Evolutionary conservation across 2,888 invertebrate species (phyloP).

Genomic region (Chorisops tibialis): DNA sequence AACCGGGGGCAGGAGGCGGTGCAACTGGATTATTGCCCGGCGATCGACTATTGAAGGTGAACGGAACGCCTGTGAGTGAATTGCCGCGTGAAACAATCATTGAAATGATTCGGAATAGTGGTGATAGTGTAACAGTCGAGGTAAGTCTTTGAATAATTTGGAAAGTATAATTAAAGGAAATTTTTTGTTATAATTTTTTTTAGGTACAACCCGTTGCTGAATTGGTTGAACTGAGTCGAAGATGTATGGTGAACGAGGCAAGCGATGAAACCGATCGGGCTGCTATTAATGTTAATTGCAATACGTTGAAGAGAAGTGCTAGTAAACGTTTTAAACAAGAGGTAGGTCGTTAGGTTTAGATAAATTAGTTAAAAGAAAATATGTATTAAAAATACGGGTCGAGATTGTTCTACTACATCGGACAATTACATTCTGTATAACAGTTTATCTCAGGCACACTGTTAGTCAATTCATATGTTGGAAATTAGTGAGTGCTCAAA

Average conservation of each 20-base stretch:
- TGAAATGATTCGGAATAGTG: conserved; percentile 85
- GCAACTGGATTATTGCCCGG: conserved; percentile 90
- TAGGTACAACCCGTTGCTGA: conserved; percentile 94
- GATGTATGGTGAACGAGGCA: conserved; percentile 54
- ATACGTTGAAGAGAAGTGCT: conserved; percentile 79
- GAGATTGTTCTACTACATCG: too few relatives aligned
- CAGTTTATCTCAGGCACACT: too few relatives aligned
- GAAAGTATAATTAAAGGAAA: background rate
- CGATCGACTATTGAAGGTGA: conserved; percentile 88
- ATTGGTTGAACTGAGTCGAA: conserved; percentile 81
- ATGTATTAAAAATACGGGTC: too few relatives aligned
- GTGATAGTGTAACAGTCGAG: conserved; percentile 79
- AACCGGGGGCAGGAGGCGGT: conserved; percentile 75
- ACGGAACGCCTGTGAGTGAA: conserved; percentile 79
- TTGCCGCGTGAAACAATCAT: conserved; percentile 87
- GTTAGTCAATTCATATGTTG: too few relatives aligned
- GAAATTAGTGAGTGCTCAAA: too few relatives aligned
- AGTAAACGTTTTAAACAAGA: conserved; percentile 69
- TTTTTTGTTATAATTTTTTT: background rate
- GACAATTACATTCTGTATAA: too few relatives aligned
- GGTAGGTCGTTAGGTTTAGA: too few relatives aligned
- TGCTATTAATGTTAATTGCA: conserved; percentile 54
- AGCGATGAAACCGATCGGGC: conserved; percentile 34
- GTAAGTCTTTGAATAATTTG: conserved; percentile 54
- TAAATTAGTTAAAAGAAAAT: too few relatives aligned